A percentile compares a stretch with the other conserved stretches of the same genome.
Evolutionary conservation across 2,797 vertebrate species (phyloP).

Genomic region (Melopsittacus undulatus): DNA sequence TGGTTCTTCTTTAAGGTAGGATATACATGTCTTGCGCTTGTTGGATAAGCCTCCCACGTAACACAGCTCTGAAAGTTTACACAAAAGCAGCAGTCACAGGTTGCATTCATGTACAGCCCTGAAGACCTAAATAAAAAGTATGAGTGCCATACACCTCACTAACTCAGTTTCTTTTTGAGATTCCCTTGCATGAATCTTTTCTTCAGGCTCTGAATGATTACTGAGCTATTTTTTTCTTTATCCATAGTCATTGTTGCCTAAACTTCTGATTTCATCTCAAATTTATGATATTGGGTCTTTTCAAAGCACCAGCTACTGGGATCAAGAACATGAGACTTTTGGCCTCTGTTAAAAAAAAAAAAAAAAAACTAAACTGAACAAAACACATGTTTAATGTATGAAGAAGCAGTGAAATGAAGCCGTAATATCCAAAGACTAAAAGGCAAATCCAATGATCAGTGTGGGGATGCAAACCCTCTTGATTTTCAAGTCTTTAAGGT

Average conservation of each 20-base stretch:
- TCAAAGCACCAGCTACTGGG: background rate
- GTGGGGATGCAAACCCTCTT: background rate
- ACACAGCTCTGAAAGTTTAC: background rate
- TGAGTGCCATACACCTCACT: background rate
- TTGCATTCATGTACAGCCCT: background rate
- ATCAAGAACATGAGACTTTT: background rate
- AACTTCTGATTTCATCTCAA: background rate
- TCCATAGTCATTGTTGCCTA: background rate
- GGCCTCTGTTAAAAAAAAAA: background rate
- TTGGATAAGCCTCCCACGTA: background rate
- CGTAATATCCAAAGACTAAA: background rate
- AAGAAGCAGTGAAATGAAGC: background rate
- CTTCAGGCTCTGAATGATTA: background rate
- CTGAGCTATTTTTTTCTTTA: background rate
- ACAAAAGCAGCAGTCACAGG: background rate
- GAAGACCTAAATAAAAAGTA: background rate
- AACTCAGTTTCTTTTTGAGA: background rate
- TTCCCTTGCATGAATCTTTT: background rate
- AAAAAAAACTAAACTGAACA: background rate
- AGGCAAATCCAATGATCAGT: background rate
- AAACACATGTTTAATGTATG: background rate
- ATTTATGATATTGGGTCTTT: background rate
- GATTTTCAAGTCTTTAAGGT: background rate
- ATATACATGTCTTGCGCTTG: rapidly evolving
- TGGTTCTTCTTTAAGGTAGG: background rate